Evolutionary conservation across 2,888 invertebrate genomes (phyloP), one percentile per base, ranked within the genome.

Genomic region (Hemicrepidius hirtus): DNA sequence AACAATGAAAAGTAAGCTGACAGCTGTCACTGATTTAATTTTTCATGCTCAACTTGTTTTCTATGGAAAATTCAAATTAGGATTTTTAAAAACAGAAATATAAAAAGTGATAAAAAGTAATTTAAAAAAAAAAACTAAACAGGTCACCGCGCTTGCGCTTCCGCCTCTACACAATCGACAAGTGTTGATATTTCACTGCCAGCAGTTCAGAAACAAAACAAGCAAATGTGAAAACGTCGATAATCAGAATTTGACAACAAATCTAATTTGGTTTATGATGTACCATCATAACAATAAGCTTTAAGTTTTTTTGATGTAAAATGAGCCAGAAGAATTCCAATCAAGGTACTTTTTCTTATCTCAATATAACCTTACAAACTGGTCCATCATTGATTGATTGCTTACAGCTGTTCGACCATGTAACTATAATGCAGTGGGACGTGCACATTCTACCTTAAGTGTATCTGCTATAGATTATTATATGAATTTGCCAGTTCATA

Each of bases 401-500:
- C 18, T 71, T 74, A 41, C 68, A 76, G 73, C 67, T 68, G 62
- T 72, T 66, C 69, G 74, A 62, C 75, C 78, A 64, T 79, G 76
- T 69, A 75, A 75, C 57, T 78, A 80, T 62, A 79, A 79, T 63
- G 76, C 80, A 50, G 84, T 85, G 24, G 85, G 84, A 21, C 80
- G 85, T 55, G 84, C 85, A 75, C 83, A 85, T 76, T 87, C 87
- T 50, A 82, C 86, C 21, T 78, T 86, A 24, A 86, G 85, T 77
- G 87, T 86, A 18, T 86, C 85, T 10, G 84, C 83, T 53, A 84
- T 85, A 32, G 86, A 86, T 77, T 86, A 84, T 77, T 86, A 84
- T 74, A 80, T 86, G 73, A 82, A 83, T 75, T 79, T 86, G 66
- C 85, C 86, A 49, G 82, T 81, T 41, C 83, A 82, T 62, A 80